Evolutionary conservation across 2,888 invertebrate genomes (phyloP), one percentile per base, ranked within the genome.

Genomic region (Mylabris sibirica): DNA sequence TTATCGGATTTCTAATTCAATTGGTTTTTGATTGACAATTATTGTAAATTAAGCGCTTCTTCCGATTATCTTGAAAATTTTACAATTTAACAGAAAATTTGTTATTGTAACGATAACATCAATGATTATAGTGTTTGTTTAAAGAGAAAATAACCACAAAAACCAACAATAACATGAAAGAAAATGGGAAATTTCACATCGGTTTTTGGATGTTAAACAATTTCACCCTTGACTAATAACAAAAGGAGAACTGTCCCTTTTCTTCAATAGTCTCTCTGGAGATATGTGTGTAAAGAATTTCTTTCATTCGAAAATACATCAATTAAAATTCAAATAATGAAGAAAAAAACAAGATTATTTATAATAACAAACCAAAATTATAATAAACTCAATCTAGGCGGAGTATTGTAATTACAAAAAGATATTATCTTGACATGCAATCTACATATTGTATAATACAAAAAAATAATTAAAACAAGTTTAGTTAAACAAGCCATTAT

Each of bases 361-460:
- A 14, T 14, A 22, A 53, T 24, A 57, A 72, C 66, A 70, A 72
- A 72, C 66, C 66, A 65, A 64, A 72, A 72, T 70, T 70, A 72
- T 70, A 72, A 70, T 70, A 70, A 70, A 72, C 70, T 68, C 64
- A 59, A 65, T 64, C 72, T 63, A 70, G 72, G 72, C 72, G 72
- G 72, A 70, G 70, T 65, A 59, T 65, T 66, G 70, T 72, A 72
- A 72, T 72, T 70, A 72, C 70, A 68, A 70, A 70, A 68, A 49
- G 66, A 62, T 68, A 65, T 64, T 65, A 72, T 72, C 72, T 72
- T 72, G 72, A 72, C 72, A 72, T 72, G 72, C 72, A 70, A 72
- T 72, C 72, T 70, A 72, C 68, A 72, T 68, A 72, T 70, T 66
- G 65, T 72, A 67, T 67, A 63, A 69, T 60, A 65, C 49, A 53